Evolutionary conservation across 2,797 vertebrate species (phyloP).

Genomic region (Myiotriccus ornatus): DNA sequence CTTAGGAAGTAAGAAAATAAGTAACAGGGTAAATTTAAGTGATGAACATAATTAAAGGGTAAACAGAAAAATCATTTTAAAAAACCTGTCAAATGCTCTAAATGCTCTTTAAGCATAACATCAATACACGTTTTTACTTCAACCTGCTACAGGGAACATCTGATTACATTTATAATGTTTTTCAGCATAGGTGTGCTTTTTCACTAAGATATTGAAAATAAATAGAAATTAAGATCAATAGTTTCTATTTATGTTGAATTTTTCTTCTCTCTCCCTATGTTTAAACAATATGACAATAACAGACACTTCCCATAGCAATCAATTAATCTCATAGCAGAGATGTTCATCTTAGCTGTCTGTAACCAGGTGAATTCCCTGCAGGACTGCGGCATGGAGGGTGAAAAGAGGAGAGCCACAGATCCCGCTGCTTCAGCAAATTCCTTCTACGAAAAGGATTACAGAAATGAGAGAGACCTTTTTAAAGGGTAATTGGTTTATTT

Average conservation of each 20-base stretch:
- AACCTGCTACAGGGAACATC: not conserved
- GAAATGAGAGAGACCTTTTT: not conserved
- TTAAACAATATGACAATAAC: not conserved
- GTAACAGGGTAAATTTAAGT: not conserved
- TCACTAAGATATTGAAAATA: not conserved
- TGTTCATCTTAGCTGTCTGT: not conserved
- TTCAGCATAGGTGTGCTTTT: not conserved
- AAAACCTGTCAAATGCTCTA: not conserved
- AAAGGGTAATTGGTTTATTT: not conserved
- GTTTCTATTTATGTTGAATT: not conserved
- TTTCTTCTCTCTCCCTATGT: not conserved
- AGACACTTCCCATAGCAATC: not conserved
- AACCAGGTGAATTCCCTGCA: not conserved
- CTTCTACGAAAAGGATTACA: not conserved
- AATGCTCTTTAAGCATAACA: not conserved
- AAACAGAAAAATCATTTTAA: not conserved
- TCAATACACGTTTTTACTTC: not conserved
- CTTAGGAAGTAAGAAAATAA: not conserved
- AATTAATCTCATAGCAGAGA: not conserved
- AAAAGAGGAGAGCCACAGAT: not conserved
- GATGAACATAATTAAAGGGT: not conserved
- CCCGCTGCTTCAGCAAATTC: not conserved
- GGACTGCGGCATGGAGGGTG: not conserved
- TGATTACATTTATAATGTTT: not conserved
- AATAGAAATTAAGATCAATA: not conserved